Evolutionary conservation across 2,113 vertebrate genomes (phyloP).

Genomic region (Myrmecophaga tridactyla): DNA sequence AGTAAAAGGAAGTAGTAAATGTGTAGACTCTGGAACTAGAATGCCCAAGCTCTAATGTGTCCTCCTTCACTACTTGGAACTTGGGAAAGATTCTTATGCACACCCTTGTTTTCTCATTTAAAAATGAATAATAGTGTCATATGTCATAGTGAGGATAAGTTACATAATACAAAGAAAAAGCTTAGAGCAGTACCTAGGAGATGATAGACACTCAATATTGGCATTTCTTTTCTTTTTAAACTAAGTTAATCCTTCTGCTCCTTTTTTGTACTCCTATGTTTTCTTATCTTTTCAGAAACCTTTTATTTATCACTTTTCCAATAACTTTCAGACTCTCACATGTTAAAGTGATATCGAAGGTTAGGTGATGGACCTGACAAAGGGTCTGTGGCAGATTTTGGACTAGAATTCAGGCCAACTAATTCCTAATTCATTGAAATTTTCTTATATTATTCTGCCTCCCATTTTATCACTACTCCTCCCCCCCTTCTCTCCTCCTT

Average conservation of each 20-base stretch:
- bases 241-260: not conserved
- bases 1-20: not conserved
- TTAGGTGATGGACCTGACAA: too few relatives aligned
- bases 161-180: not conserved
- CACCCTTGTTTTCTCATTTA: not conserved
- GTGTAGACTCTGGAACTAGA: not conserved
- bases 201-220: not conserved
- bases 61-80: not conserved
- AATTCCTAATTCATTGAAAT: not conserved
- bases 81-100: not conserved
- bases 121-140: not conserved
- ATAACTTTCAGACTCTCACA: not conserved
- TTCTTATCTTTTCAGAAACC: not conserved
- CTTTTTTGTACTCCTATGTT: not conserved
- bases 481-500: too few relatives aligned
- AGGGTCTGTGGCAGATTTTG: not conserved
- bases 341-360: not conserved
- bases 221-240: not conserved
- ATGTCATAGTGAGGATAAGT: not conserved
- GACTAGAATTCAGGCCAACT: not conserved
- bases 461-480: too few relatives aligned
- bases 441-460: not conserved
- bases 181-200: not conserved
- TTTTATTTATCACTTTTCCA: not conserved
- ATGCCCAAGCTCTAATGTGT: not conserved